phyloP scores from a whole-genome alignment of 2,888 invertebrate genomes.

The Diaphora mendica region DNA sequence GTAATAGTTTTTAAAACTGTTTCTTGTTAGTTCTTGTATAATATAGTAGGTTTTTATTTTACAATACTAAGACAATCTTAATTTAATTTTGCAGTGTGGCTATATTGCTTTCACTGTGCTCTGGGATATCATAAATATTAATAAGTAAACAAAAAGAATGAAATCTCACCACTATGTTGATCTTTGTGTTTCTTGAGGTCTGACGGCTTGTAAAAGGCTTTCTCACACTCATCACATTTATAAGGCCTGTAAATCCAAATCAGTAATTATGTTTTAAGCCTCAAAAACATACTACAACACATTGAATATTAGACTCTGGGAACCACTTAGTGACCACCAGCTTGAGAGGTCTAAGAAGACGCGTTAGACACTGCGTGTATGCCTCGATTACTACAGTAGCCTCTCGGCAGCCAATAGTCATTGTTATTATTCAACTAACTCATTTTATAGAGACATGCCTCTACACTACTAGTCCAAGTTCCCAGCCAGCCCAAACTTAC shows the following conservation, averaged over 20 bases:
- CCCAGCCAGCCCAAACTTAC: too few species aligned
- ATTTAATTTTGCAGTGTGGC: background rate
- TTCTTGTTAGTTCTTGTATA: too few species aligned
- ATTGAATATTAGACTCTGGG: too few species aligned
- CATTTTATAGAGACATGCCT: too few species aligned
- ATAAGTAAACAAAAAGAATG: background rate
- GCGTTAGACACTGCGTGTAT: too few species aligned
- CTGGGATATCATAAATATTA: background rate
- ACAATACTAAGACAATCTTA: background rate
- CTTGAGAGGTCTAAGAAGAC: background rate
- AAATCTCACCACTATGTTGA: constrained; percentile 70
- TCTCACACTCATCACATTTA: constrained; percentile 77
- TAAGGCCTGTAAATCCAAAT: constrained; percentile 69
- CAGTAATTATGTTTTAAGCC: background rate
- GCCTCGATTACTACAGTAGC: too few species aligned
- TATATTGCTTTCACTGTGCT: background rate
- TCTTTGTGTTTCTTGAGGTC: constrained; percentile 77
- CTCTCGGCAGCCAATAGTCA: too few species aligned
- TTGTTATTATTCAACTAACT: too few species aligned
- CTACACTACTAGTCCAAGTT: too few species aligned
- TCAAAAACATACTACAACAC: background rate
- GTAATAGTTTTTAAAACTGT: too few species aligned
- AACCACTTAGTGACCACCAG: background rate
- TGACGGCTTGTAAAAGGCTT: constrained; percentile 74
- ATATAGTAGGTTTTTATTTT: too few species aligned